Conservation (phyloP, 2,797 vertebrate genomes). For the Chloroceryle amazona region DNA sequence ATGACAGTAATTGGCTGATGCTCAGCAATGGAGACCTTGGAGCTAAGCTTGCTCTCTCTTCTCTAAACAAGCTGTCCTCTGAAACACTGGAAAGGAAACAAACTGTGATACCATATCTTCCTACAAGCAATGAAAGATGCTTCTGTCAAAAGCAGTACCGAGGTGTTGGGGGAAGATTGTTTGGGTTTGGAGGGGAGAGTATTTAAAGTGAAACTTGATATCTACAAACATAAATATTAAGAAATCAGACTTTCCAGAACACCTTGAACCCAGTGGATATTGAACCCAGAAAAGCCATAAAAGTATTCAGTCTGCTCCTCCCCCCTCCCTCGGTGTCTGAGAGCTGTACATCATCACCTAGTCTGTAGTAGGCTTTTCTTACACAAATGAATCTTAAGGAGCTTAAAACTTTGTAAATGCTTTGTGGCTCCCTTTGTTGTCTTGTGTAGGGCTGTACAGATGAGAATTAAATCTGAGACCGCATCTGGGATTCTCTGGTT, state of each 20-base stretch:
- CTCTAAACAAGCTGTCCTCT: not conserved
- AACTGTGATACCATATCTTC: not conserved
- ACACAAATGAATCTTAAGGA: conserved; percentile 22
- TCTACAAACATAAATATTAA: not conserved
- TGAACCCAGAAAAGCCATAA: conserved; percentile 2
- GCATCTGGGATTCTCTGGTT: not conserved
- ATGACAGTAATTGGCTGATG: conserved; percentile 54
- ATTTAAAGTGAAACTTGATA: not conserved
- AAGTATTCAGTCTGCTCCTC: not conserved
- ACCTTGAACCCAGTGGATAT: not conserved
- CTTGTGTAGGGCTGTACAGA: not conserved
- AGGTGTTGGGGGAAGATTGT: not conserved
- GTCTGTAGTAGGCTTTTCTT: not conserved
- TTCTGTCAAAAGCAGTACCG: not conserved
- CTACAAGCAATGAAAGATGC: not conserved
- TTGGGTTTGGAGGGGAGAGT: not conserved
- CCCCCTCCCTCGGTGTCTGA: not conserved
- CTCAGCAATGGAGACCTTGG: conserved; percentile 10
- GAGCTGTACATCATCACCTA: not conserved
- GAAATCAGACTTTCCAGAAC: not conserved
- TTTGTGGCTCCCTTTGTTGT: not conserved
- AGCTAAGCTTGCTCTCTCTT: not conserved
- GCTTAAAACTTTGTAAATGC: conserved; percentile 43
- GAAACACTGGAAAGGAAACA: conserved; percentile 12
- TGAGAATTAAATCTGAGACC: not conserved